phyloP scores from a whole-genome alignment of 2,113 vertebrate species.

The Sclerurus mexicanus region DNA sequence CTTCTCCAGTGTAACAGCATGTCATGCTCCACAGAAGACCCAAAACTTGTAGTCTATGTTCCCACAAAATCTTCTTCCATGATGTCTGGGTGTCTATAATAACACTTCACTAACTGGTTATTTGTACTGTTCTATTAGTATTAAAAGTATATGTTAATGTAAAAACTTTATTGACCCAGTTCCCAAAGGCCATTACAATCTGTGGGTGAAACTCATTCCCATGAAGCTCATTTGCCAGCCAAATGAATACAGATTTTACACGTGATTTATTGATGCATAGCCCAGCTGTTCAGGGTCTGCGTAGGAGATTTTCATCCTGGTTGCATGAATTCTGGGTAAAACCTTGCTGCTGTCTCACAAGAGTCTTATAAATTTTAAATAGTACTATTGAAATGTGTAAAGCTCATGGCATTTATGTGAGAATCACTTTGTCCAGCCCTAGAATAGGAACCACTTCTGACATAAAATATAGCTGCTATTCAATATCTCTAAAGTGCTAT shows the following conservation, averaged over 20 bases:
- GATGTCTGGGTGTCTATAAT: not conserved
- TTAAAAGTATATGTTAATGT: not conserved
- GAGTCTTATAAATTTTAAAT: not conserved
- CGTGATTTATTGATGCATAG: conserved; percentile 10
- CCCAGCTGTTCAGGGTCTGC: conserved; percentile 32
- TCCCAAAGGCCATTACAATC: not conserved
- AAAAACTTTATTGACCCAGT: not conserved
- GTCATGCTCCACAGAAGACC: conserved; percentile 2
- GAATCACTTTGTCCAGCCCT: not conserved
- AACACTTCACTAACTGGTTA: not conserved
- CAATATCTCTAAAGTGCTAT: not conserved
- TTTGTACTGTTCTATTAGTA: not conserved
- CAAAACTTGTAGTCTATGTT: not conserved
- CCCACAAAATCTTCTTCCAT: not conserved
- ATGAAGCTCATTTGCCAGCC: not conserved
- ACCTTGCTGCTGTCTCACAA: not conserved
- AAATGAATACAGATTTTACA: not conserved
- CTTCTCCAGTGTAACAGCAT: not conserved
- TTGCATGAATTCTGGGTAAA: not conserved
- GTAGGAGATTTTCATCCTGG: not conserved
- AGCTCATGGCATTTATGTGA: not conserved
- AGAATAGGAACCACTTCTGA: not conserved
- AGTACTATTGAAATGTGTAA: not conserved
- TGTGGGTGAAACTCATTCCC: not conserved
- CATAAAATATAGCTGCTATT: not conserved